A percentile compares a stretch with the other conserved stretches of the same genome.
Evolutionary conservation across 2,113 vertebrate genomes (phyloP).

Genomic region (Apteryx mantelli): DNA sequence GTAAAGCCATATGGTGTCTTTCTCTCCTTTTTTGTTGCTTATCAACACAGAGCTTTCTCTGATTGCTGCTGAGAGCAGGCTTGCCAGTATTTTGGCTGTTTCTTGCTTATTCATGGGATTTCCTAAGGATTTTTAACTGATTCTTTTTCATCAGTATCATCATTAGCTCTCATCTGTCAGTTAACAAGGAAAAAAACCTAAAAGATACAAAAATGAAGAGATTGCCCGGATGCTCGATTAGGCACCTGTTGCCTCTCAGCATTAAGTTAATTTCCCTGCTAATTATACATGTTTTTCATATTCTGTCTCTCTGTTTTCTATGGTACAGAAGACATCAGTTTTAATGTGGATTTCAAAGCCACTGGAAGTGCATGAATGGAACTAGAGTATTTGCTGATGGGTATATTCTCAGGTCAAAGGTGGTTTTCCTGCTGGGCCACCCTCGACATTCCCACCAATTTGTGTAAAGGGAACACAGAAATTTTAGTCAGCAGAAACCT

Average conservation of each 20-base stretch:
- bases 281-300: constrained; percentile 10
- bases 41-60: not conserved
- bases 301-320: not conserved
- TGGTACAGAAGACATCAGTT: not conserved
- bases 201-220: constrained; percentile 32
- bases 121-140: not conserved
- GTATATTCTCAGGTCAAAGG: not conserved
- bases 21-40: not conserved
- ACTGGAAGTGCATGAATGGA: not conserved
- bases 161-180: constrained; percentile 31
- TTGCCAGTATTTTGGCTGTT: not conserved
- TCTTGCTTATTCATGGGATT: constrained; percentile 12
- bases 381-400: not conserved
- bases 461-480: not conserved
- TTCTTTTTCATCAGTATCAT: constrained; percentile 17
- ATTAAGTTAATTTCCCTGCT: constrained; percentile 59
- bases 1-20: not conserved
- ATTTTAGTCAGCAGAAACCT: not conserved
- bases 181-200: not conserved
- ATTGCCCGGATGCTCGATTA: constrained; percentile 37
- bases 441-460: too few relatives aligned
- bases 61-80: not conserved
- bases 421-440: not conserved
- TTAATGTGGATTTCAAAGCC: not conserved
- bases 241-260: constrained; percentile 68